Evolutionary conservation across 2,888 invertebrate genomes (phyloP).

Genomic region (Phania funesta): DNA sequence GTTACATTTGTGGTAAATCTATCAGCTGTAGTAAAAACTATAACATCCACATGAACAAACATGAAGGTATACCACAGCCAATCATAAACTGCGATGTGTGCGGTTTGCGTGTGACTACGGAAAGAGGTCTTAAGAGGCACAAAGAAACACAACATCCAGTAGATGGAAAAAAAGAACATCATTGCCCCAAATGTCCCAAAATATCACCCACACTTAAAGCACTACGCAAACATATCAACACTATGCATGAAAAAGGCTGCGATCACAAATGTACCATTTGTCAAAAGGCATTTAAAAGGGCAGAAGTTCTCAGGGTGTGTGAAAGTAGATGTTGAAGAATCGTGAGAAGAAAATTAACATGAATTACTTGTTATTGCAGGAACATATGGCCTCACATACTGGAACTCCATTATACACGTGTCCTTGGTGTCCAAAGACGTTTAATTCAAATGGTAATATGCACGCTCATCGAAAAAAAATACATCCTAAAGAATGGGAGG

Average conservation of each 20-base stretch:
- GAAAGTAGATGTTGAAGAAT: neutral
- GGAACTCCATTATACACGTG: constrained; percentile 78
- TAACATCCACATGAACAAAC: constrained; percentile 76
- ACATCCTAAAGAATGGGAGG: constrained; percentile 76
- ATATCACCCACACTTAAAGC: constrained; percentile 77
- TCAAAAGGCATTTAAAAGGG: constrained; percentile 77
- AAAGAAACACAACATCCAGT: constrained; percentile 76
- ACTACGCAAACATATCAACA: constrained; percentile 76
- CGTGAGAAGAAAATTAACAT: neutral
- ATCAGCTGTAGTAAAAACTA: constrained; percentile 76
- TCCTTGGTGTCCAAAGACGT: constrained; percentile 78
- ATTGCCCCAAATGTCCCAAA: constrained; percentile 77
- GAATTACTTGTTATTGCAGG: constrained; percentile 62
- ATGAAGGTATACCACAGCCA: constrained; percentile 74
- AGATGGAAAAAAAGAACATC: constrained; percentile 72
- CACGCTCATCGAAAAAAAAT: constrained; percentile 78
- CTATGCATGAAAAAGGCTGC: constrained; percentile 75
- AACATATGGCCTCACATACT: constrained; percentile 79
- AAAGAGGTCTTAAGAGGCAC: constrained; percentile 76
- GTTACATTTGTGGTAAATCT: constrained; percentile 74
- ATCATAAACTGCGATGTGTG: constrained; percentile 78
- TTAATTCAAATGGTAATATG: constrained; percentile 79
- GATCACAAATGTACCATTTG: constrained; percentile 77
- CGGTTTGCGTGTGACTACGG: constrained; percentile 74
- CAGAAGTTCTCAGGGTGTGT: constrained; percentile 68